These are phyloP conservation scores for Laspeyria flexula DNA, from an alignment of 2,888 invertebrate species.

Conservation along the genomic window DNA sequence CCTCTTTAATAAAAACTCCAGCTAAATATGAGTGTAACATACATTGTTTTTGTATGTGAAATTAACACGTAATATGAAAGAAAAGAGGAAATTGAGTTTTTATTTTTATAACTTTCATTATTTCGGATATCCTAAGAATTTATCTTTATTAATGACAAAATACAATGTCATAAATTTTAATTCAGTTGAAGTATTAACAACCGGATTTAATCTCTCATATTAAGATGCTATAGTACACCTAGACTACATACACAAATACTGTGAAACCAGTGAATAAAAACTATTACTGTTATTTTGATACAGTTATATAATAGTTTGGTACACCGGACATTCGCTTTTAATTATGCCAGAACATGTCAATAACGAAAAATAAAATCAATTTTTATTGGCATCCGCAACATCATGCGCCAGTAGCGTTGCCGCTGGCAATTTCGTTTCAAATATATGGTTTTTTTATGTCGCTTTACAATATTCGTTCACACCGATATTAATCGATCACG, in stretches of 20 bases:
- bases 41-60: too few relatives aligned
- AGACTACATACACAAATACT: too few relatives aligned
- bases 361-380: slow-evolving; percentile 54
- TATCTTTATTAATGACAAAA: too few relatives aligned
- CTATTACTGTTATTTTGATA: too few relatives aligned
- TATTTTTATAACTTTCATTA: not conserved
- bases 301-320: not conserved
- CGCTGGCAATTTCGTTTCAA: slow-evolving; percentile 41
- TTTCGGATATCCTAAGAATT: too few relatives aligned
- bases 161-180: too few relatives aligned
- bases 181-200: too few relatives aligned
- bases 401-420: slow-evolving; percentile 42
- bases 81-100: slow-evolving; percentile 4
- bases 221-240: too few relatives aligned
- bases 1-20: slow-evolving; percentile 6
- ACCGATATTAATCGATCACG: slow-evolving; percentile 47
- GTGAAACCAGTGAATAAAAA: too few relatives aligned
- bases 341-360: slow-evolving; percentile 49
- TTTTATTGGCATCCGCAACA: slow-evolving; percentile 47
- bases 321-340: slow-evolving; percentile 31
- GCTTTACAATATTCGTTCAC: slow-evolving; percentile 48
- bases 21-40: not conserved
- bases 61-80: too few relatives aligned
- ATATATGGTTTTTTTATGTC: slow-evolving; percentile 48
- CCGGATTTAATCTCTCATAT: too few relatives aligned